These are phyloP conservation scores for Crocallis elinguaria DNA, from an alignment of 2,888 invertebrate species.

Conservation along the genomic window DNA sequence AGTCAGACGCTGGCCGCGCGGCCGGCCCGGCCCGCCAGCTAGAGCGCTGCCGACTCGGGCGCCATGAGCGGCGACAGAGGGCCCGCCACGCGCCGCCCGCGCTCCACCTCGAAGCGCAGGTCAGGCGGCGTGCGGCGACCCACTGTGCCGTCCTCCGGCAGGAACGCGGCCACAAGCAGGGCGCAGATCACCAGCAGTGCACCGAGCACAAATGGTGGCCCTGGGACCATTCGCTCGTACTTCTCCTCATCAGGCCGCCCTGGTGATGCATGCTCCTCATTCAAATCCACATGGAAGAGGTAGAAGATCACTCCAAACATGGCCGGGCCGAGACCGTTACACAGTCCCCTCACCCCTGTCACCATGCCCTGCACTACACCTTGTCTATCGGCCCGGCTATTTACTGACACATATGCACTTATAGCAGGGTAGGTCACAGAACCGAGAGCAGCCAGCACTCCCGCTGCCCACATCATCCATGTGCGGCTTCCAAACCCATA, in stretches of 20 bases:
- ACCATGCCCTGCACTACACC: slow-evolving; percentile 99
- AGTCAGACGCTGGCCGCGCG: slow-evolving; percentile 78
- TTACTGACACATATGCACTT: slow-evolving; percentile 98
- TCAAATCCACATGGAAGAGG: slow-evolving; percentile 98
- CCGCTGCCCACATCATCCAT: slow-evolving; percentile 99
- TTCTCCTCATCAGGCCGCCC: slow-evolving; percentile 77
- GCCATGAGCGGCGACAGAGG: slow-evolving; percentile 92
- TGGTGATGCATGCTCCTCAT: slow-evolving; percentile 86
- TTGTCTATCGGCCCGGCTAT: slow-evolving; percentile 98
- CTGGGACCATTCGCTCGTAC: slow-evolving; percentile 92
- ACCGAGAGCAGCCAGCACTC: slow-evolving; percentile 97
- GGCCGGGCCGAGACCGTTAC: slow-evolving; percentile 99
- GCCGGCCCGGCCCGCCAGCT: slow-evolving; percentile 74
- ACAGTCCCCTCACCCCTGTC: slow-evolving; percentile 98
- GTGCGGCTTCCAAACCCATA: slow-evolving; percentile 98
- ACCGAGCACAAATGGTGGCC: slow-evolving; percentile 99
- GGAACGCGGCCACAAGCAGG: slow-evolving; percentile 95
- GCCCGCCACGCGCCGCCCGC: slow-evolving; percentile 90
- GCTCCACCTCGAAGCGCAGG: slow-evolving; percentile 92
- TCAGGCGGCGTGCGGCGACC: slow-evolving; percentile 85
- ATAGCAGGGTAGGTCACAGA: slow-evolving; percentile 99
- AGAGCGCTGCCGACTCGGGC: slow-evolving; percentile 90
- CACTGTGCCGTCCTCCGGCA: slow-evolving; percentile 86
- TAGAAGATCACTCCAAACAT: slow-evolving; percentile 99
- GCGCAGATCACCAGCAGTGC: slow-evolving; percentile 98